Evolutionary conservation across 2,113 vertebrate species (phyloP), one percentile per base, ranked within the genome.

Genomic region (Diadophis punctatus): DNA sequence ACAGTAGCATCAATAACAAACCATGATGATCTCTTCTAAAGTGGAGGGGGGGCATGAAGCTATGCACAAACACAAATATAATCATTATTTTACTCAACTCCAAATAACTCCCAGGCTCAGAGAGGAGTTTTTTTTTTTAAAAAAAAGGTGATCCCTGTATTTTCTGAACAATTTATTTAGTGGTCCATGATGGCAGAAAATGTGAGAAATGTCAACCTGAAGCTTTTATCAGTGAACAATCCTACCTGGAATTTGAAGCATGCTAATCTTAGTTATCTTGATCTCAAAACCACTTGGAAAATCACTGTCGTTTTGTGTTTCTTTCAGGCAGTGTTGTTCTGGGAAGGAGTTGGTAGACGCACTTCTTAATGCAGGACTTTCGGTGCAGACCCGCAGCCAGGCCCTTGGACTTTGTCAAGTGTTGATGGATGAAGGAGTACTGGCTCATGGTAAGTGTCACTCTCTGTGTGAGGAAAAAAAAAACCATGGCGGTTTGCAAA

Each of bases 321-420:
- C 16, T 30, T 90, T 3, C 93, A 99, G 99, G 97, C 98, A 98
- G 2, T 99, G 99, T 93, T 98, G 98, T 93, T 98, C 98, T 0
- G 99, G 99, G 27, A 98, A 98, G 93, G 99, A 99, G 30, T 97
- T 99, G 52, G 98, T 99, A 53, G 99, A 99, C 23, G 98, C 97
- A 96, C 94, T 99, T 95, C 97, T 99, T 96, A 97, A 97, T 85
- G 93, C 98, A 8, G 98, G 97, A 3, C 97, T 97, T 0, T 96
- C 97, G 16, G 90, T 98, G 11, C 98, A 98, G 90, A 98, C 96
- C 0, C 98, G 99, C 46, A 97, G 97, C 96, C 99, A 99, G 91
- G 98, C 98, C 0, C 96, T 99, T 0, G 99, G 99, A 1, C 96
- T 99, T 96, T 99, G 98, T 97, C 99, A 99, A 93, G 98, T 99